phyloP scores from a whole-genome alignment of 2,113 vertebrate species.

The Nestor notabilis region DNA sequence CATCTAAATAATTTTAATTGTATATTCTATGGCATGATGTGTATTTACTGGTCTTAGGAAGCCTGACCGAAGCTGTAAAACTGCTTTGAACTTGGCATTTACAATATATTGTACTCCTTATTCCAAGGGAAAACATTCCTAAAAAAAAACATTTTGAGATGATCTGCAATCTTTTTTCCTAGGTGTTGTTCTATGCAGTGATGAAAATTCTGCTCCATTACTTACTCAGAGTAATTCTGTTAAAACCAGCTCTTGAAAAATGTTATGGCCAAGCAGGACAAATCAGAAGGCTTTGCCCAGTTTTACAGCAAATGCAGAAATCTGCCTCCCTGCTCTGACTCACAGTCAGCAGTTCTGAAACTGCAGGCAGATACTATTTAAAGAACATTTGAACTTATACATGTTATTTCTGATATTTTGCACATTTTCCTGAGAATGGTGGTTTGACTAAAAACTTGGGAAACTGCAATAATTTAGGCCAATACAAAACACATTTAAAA shows the following conservation, averaged over 20 bases:
- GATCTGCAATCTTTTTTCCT: not conserved
- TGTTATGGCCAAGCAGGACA: not conserved
- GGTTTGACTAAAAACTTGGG: not conserved
- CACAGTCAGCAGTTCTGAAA: not conserved
- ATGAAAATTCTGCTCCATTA: not conserved
- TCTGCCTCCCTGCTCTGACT: not conserved
- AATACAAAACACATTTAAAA: not conserved
- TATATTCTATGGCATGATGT: not conserved
- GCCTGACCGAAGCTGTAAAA: not conserved
- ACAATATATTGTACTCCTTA: rapidly evolving
- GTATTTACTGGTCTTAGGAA: not conserved
- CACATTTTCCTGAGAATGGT: not conserved
- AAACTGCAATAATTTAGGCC: not conserved
- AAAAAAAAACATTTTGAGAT: not conserved
- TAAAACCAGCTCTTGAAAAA: not conserved
- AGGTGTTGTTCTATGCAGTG: not conserved
- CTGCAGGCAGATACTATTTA: not conserved
- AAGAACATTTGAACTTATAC: not conserved
- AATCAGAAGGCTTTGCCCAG: not conserved
- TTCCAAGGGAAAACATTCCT: not conserved
- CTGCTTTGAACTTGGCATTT: not conserved
- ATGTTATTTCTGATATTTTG: not conserved
- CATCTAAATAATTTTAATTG: not conserved
- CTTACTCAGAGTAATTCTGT: not conserved
- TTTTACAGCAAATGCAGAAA: not conserved